phyloP scores from a whole-genome alignment of 92 coral and sea anemone species.

The Muricea muricata region DNA sequence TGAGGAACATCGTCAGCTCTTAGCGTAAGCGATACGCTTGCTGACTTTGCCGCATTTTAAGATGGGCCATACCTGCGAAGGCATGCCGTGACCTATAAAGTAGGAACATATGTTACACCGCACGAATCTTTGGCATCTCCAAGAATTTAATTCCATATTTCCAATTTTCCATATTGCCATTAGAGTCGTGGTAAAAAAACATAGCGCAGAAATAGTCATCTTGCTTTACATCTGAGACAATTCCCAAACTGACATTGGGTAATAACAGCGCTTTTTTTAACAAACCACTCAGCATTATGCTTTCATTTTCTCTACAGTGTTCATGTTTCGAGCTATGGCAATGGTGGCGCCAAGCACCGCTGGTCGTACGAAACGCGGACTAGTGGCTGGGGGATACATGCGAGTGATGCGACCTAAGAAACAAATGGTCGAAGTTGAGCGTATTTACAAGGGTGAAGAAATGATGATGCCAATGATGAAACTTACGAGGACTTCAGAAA shows the following conservation, averaged over 20 bases:
- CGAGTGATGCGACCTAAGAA: conserved; percentile 4
- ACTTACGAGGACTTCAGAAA: not conserved
- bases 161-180: no score
- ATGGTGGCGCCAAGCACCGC: not conserved
- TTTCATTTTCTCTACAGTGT: not conserved
- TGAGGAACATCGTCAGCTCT: no score
- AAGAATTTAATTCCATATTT: not conserved
- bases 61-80: not conserved
- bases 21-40: not conserved
- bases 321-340: conserved; percentile 16
- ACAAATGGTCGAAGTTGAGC: conserved; percentile 32
- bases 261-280: not conserved
- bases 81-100: not conserved
- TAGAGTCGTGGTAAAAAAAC: no score
- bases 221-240: no score
- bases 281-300: no score
- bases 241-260: no score
- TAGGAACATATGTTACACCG: not conserved
- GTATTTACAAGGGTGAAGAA: conserved; percentile 33
- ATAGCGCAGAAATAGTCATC: no score
- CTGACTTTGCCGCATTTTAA: not conserved
- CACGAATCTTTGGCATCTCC: not conserved
- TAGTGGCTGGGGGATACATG: not conserved
- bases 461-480: conserved; percentile 33
- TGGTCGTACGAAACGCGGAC: not conserved